Evolutionary conservation across 2,113 vertebrate genomes (phyloP), one percentile per base, ranked within the genome.

Genomic region (Tragelaphus imberbis): DNA sequence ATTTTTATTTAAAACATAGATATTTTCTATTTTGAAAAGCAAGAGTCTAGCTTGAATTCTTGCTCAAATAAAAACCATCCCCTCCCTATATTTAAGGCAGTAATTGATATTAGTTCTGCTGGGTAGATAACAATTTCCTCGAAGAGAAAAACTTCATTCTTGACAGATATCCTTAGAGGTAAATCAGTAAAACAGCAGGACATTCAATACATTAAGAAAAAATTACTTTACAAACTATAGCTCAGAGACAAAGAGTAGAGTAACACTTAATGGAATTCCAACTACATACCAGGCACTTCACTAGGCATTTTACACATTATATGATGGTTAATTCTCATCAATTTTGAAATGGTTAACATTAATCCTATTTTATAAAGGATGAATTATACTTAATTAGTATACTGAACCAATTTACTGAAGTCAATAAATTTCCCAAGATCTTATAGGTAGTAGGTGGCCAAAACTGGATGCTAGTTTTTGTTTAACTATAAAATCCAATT

Each of bases 1-100:
- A 96, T 17, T 84, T 93, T 63, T 85, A 95, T 49, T 97, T 87
- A 92, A 94, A 93, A 91, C 17, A 91, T 5, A 93, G 33, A 63
- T 89, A 85, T 3, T 61, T 97, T 82, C 49, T 93, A 82, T 80
- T 90, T 84, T 87, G 87, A 94, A 97, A 93, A 55, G 63, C 25
- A 68, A 94, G 91, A 85, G 13, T 56, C 47, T 88, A 92, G 56
- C 30, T 84, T 89, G 30, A 8, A 87, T 86, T 89, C 27, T 80
- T 95, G 51, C 11, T 95, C 65, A 94, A 51, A 82, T 75, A 51
- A 96, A 82, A 97, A 59, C 2, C 44, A 65, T 59, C 30, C 25
- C 21, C n/a, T n/a, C n/a, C n/a, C 47, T 85, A 23, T 63, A 65
- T 19, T 56, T 7, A 93, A 92, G 25, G 80, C 84, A 94, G 36